Base-by-base conservation (phyloP, 2,797 vertebrate genomes). In the Sylvia borin region DNA sequence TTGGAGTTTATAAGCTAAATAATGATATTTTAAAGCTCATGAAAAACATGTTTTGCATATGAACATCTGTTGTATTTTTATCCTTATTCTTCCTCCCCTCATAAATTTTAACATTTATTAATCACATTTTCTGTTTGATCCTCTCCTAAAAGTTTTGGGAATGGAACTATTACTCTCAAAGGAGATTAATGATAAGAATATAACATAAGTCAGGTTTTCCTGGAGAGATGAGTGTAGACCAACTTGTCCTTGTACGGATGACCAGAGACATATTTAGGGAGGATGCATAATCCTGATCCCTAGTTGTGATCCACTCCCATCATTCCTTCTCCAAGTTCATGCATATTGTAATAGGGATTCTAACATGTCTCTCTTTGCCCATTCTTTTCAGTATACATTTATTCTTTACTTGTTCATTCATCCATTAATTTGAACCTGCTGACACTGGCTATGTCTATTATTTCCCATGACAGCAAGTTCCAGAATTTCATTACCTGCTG, bases 201-300 rank as follows among this genome's bases (percentile, higher is more conserved):
- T 11, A 71, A 15, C 0, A 0, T 32, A 60, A 67, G 8, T 47
- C 18, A 42, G 32, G 11, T 13, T 74, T 21, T 60, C 20, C 36
- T 42, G 34, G 40, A 51, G 27, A 83, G 9, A 54, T 2, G 1
- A 71, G 13, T 47, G 16, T 27, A 70, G 19, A 64, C 21, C 27
- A 85, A 34, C 36, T 24, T 32, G 9, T 55, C 9, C 8, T 29
- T 0, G 0, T 3, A 67, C 2, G 0, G 6, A 11, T 65, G 24
- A 65, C 25, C 24, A 60, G 36, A 81, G 45, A 20, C 5, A 8
- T 36, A 57, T 74, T 62, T 60, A 71, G 25, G 20, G 9, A 85
- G 2, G 36, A 2, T 8, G 27, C 5, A 22, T 0, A 9, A 93
- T 2, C 40, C 20, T 66, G 11, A 11, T 34, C n/a, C 27, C 10